Evolutionary conservation across 2,113 vertebrate genomes (phyloP).

Genomic region (Onychostoma macrolepis): DNA sequence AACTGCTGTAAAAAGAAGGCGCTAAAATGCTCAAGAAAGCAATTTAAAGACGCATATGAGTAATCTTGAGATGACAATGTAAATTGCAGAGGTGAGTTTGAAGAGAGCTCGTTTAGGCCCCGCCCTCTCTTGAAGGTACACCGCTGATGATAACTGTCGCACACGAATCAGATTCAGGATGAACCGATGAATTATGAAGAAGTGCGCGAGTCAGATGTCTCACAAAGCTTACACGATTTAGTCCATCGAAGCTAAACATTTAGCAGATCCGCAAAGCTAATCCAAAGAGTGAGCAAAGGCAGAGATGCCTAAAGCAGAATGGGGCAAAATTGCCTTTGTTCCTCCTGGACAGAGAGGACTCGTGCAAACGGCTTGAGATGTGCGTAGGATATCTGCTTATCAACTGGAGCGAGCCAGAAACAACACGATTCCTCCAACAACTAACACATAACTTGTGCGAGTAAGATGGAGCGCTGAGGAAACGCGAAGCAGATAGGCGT

Average conservation of each 20-base stretch:
- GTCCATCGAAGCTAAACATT: neutral
- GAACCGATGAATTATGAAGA: constrained; percentile 20
- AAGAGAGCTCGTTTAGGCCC: neutral
- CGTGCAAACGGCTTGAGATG: constrained; percentile 8
- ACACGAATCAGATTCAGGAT: constrained; percentile 8
- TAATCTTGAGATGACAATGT: neutral
- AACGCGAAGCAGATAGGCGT: constrained; percentile 8
- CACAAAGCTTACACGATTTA: neutral
- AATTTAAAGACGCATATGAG: neutral
- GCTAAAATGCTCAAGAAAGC: neutral
- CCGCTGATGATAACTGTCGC: constrained; percentile 19
- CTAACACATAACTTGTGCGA: neutral
- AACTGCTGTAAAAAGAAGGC: too few relatives aligned
- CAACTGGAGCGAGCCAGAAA: neutral
- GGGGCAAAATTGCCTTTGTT: constrained; percentile 38
- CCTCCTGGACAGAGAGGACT: constrained; percentile 2
- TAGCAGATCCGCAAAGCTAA: neutral
- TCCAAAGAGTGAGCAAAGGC: neutral
- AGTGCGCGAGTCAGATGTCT: neutral
- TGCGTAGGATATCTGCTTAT: neutral
- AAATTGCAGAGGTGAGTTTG: neutral
- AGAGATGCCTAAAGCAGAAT: neutral
- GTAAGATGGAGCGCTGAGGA: neutral
- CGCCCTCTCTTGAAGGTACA: constrained; percentile 37
- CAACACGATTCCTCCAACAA: neutral